phyloP scores from a whole-genome alignment of 2,113 vertebrate genomes.

The Apus apus region DNA sequence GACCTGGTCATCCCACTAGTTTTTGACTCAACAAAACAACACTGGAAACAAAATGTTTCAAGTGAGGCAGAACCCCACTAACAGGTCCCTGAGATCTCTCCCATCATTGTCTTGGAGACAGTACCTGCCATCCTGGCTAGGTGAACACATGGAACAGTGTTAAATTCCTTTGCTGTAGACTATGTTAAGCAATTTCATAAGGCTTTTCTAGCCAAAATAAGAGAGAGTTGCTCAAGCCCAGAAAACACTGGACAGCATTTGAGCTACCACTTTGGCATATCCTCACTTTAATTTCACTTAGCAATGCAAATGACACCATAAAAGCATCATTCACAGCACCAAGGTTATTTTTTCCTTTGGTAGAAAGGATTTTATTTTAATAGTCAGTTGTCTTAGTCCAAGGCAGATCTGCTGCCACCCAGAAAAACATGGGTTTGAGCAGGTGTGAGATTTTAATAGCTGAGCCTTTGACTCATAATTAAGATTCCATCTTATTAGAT shows the following conservation, averaged over 20 bases:
- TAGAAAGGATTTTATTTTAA: neutral
- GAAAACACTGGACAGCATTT: neutral
- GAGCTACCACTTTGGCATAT: neutral
- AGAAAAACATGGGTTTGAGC: neutral
- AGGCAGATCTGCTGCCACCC: neutral
- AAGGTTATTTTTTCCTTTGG: neutral
- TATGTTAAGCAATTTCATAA: neutral
- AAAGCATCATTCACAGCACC: neutral
- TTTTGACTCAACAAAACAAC: neutral
- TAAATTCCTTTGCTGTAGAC: neutral
- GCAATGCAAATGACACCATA: neutral
- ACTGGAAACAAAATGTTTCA: neutral
- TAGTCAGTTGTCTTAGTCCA: neutral
- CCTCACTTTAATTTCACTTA: neutral
- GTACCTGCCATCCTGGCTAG: too few relatives aligned
- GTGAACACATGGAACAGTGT: accelerated
- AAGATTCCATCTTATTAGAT: neutral
- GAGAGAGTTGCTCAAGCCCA: neutral
- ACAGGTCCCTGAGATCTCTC: neutral
- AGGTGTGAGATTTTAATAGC: neutral
- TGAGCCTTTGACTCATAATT: neutral
- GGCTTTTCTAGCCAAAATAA: neutral
- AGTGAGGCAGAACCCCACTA: neutral
- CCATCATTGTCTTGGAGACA: neutral
- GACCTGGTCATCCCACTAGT: too few relatives aligned